Base-by-base conservation (phyloP, 2,888 invertebrate genomes). In the Drosophila robusta region DNA sequence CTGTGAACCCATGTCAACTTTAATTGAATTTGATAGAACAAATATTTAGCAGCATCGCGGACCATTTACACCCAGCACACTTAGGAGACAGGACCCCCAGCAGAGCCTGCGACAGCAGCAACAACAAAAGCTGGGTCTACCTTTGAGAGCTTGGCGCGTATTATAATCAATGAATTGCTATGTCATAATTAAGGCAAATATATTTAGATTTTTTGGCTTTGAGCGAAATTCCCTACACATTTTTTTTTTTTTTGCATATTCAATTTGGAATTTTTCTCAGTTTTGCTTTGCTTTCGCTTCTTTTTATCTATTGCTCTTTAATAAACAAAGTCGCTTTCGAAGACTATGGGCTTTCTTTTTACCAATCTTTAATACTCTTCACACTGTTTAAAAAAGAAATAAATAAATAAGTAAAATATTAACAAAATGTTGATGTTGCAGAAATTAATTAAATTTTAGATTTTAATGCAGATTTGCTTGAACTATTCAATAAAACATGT, bases 21-120 rank as follows among this genome's bases (percentile, higher is more conserved):
- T 87, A 83, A 83, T 83, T 83, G 88, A 83, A 83, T 83, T 88
- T 83, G 88, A 83, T 83, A 79, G 82, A 83, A 83, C 82, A 88
- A 88, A 83, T 87, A 83, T 83, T 83, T 87, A 86, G 83, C 82
- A 70, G 64, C 68, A 72, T 74, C 66, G 76, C 72, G 81, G 75
- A 57, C 68, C 85, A 81, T 82, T 82, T 87, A 70, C 81, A 87
- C 85, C 63, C 67, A 63, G 73, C 51, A 51, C 51, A 67, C 73
- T 77, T 47, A 16, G 44, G 8, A 36, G 49, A 50, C 52, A 60
- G 51, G n/a, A 26, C n/a, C 3, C 11, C 6, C 32, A 4, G 6
- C 3, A 9, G 9, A 26, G 6, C 7, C 26, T 26, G 26, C 26
- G 32, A n/a, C 22, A 38, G 38, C 22, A 4, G 22, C 29, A 29